Conservation (phyloP, 2,888 invertebrate species). For the Desoria tigrina region DNA sequence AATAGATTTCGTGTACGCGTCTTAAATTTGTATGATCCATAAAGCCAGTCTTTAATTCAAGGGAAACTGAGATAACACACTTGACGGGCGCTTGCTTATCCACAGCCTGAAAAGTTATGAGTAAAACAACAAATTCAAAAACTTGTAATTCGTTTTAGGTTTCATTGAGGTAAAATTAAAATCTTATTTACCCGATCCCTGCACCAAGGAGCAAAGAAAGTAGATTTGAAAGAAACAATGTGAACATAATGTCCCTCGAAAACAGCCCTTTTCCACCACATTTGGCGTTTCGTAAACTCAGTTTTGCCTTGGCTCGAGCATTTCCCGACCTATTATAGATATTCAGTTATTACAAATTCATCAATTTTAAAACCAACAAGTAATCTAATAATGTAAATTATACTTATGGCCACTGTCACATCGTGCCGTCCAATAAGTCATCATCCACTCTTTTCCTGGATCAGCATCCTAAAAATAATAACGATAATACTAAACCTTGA, state of each 20-base stretch:
- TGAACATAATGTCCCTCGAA: slow-evolving; percentile 84
- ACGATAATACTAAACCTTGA: no score
- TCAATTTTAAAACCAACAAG: neutral
- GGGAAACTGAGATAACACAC: slow-evolving; percentile 44
- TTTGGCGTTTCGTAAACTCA: slow-evolving; percentile 72
- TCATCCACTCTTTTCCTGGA: slow-evolving; percentile 49
- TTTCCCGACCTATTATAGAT: neutral
- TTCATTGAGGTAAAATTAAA: neutral
- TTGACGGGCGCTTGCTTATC: slow-evolving; percentile 48
- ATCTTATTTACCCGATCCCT: slow-evolving; percentile 76
- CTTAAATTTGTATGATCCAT: no score
- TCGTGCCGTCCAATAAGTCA: slow-evolving; percentile 46
- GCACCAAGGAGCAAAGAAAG: slow-evolving; percentile 86
- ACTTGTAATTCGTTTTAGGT: neutral
- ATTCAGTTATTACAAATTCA: neutral
- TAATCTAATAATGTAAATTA: neutral
- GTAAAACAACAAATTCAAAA: slow-evolving; percentile 1
- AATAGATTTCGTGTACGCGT: no score
- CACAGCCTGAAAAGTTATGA: slow-evolving; percentile 44
- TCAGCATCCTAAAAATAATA: slow-evolving; percentile 34
- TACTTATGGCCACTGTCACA: slow-evolving; percentile 35
- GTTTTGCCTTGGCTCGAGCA: slow-evolving; percentile 59
- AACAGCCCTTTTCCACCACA: slow-evolving; percentile 78
- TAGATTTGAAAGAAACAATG: slow-evolving; percentile 85
- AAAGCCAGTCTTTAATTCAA: slow-evolving; percentile 36